phyloP scores from a whole-genome alignment of 2,113 vertebrate genomes.

The Apeltes quadracus region DNA sequence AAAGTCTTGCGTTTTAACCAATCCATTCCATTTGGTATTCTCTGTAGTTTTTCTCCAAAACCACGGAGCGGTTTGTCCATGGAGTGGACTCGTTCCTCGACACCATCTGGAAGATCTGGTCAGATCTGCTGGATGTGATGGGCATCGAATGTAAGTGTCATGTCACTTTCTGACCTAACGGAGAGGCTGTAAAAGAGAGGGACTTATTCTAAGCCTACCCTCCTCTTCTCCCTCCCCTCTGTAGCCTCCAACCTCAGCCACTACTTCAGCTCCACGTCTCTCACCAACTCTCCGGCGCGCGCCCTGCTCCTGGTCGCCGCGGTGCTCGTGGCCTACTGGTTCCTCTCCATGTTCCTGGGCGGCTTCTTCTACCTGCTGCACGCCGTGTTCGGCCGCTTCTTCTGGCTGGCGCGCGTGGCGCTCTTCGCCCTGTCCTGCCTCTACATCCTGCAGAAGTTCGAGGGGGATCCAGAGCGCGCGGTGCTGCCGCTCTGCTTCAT shows the following conservation, averaged over 20 bases:
- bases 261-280: slow-evolving; percentile 88
- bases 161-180: too few relatives aligned
- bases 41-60: slow-evolving; percentile 91
- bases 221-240: not conserved
- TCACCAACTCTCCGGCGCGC: slow-evolving; percentile 79
- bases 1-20: not conserved
- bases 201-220: not conserved
- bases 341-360: slow-evolving; percentile 90
- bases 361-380: slow-evolving; percentile 92
- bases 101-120: slow-evolving; percentile 93
- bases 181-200: not conserved
- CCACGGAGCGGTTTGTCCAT: slow-evolving; percentile 93
- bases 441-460: slow-evolving; percentile 96
- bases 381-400: slow-evolving; percentile 89
- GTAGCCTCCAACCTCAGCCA: slow-evolving; percentile 92
- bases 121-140: slow-evolving; percentile 92
- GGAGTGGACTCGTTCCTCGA: slow-evolving; percentile 92
- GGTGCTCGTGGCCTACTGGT: slow-evolving; percentile 87
- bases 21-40: not conserved
- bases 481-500: slow-evolving; percentile 92
- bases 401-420: slow-evolving; percentile 89
- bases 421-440: slow-evolving; percentile 93
- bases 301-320: slow-evolving; percentile 88
- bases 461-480: slow-evolving; percentile 90
- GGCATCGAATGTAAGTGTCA: slow-evolving; percentile 96